Evolutionary conservation across 2,888 invertebrate genomes (phyloP), one percentile per base, ranked within the genome.

Genomic region (Synergus laeviventris): DNA sequence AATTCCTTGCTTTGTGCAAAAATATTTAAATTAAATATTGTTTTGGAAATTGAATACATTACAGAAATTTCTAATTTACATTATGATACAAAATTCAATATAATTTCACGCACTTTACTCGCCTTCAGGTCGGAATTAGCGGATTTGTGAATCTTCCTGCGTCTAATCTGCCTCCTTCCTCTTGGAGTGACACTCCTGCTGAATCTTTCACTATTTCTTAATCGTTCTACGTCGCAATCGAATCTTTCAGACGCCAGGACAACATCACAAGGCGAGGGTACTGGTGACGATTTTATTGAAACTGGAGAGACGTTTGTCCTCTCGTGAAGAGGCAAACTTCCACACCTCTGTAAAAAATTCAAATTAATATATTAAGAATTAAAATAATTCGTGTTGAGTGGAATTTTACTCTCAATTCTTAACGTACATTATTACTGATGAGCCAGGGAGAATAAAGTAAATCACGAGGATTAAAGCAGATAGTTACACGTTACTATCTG

Each of bases 151-250:
- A 90, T 85, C 79, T 84, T 85, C 42, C 88, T 85, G 61, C 88
- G 86, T 16, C 89, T 83, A n/a, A 87, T 88, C 64, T 88, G 87
- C 73, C 91, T 91, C 75, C 93, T 92, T 24, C 93, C 93, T 66
- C 93, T 92, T 4, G 93, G 92, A 16, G 92, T 92, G 16, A 94
- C 91, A 3, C 94, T 92, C 80, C 94, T 92, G 82, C 94, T 92
- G 89, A 95, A 93, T 74, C 94, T 91, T 87, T 95, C 94, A 84
- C 93, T 93, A 82, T 93, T 93, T 81, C 94, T 92, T 14, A 94
- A 90, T 74, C 92, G 91, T 85, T 95, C 94, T 76, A 94, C 93
- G 85, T 94, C 94, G 84, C 92, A 92, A 76, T 94, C 94, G 82
- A 87, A 89, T 74, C 88, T 89, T 14, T 91, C 91, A 2, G 87